These are phyloP conservation scores for Athrips mouffetella DNA, from an alignment of 2,888 invertebrate genomes.

Conservation along the genomic window DNA sequence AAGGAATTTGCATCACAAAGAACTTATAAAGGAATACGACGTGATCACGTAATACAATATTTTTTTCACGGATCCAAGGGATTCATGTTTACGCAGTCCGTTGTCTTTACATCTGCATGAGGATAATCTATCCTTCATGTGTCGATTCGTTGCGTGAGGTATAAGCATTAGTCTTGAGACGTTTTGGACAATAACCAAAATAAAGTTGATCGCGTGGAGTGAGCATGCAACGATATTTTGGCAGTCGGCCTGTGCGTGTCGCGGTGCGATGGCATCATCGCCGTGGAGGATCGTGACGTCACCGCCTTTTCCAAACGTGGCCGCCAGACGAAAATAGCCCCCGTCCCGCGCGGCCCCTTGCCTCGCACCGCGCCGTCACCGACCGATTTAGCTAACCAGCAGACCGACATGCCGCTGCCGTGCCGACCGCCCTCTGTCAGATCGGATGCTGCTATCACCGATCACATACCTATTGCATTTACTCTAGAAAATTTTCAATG, in stretches of 20 bases:
- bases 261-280: slow-evolving; percentile 75
- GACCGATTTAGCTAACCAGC: slow-evolving; percentile 66
- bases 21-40: no score
- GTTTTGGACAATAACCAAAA: slow-evolving; percentile 71
- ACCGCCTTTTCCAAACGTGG: slow-evolving; percentile 77
- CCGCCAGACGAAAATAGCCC: slow-evolving; percentile 78
- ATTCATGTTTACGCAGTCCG: no score
- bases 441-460: slow-evolving; percentile 6
- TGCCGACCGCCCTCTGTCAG: slow-evolving; percentile 31
- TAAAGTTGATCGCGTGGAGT: slow-evolving; percentile 66
- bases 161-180: slow-evolving; percentile 35
- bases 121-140: slow-evolving; percentile 21
- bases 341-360: slow-evolving; percentile 66
- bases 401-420: slow-evolving; percentile 41
- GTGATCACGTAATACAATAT: no score
- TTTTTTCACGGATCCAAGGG: no score
- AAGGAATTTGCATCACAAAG: not conserved
- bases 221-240: slow-evolving; percentile 70
- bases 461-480: not conserved
- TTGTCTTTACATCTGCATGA: no score
- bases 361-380: slow-evolving; percentile 65
- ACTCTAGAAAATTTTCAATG: no score
- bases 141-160: slow-evolving; percentile 25
- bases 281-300: slow-evolving; percentile 74
- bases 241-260: slow-evolving; percentile 70